A percentile compares a stretch with the other conserved stretches of the same genome.
Conservation (phyloP, 2,888 invertebrate species). For the Rugalucina vietnamica region DNA sequence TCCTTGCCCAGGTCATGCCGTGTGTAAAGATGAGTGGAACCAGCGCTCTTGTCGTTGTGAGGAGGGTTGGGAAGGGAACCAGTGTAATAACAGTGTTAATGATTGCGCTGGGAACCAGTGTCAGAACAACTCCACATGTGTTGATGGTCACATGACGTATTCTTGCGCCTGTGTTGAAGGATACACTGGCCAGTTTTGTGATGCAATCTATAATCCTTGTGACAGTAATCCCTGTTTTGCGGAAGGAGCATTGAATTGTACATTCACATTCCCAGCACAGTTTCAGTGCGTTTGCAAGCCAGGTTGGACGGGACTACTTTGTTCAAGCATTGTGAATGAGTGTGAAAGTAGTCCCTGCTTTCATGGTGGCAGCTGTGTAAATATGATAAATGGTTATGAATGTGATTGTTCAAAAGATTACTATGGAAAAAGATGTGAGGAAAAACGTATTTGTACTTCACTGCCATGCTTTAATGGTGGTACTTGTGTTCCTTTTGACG, state of each 20-base stretch:
- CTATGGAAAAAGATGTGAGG: conserved; percentile 74
- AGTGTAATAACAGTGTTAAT: conserved; percentile 73
- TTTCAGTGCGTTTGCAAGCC: conserved; percentile 73
- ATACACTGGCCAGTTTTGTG: conserved; percentile 72
- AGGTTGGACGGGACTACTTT: conserved; percentile 76
- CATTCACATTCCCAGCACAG: conserved; percentile 61
- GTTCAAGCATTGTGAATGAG: conserved; percentile 66
- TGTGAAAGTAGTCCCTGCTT: conserved; percentile 70
- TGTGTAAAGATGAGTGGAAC: conserved; percentile 79
- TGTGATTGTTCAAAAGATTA: conserved; percentile 68
- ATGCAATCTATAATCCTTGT: conserved; percentile 68
- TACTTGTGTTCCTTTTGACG: conserved; percentile 63
- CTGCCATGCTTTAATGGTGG: conserved; percentile 79
- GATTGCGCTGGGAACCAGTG: conserved; percentile 71
- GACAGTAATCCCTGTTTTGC: conserved; percentile 68
- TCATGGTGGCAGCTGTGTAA: conserved; percentile 67
- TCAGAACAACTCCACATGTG: conserved; percentile 68
- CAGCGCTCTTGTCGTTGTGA: conserved; percentile 73
- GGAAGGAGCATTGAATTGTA: conserved; percentile 68
- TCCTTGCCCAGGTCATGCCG: conserved; percentile 74
- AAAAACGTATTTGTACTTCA: conserved; percentile 69
- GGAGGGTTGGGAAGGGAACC: conserved; percentile 76
- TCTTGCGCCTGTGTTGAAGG: conserved; percentile 68
- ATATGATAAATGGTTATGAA: conserved; percentile 63
- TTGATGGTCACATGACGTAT: conserved; percentile 71